Percentiles rank a stretch among this genome's conserved stretches.
Conservation (phyloP, 2,888 invertebrate species). For the Brenthis ino region DNA sequence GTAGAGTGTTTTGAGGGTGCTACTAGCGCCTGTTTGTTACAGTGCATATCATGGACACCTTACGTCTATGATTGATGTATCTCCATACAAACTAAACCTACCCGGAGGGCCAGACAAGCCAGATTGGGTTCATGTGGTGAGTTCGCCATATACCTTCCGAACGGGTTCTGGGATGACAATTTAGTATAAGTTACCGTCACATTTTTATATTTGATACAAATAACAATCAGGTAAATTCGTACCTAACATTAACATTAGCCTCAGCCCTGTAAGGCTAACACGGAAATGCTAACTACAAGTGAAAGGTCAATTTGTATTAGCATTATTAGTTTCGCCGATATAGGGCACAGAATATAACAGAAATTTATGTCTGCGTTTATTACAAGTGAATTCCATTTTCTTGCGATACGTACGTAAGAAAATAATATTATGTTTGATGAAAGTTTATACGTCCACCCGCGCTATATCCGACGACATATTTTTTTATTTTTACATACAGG, state of each 20-base stretch:
- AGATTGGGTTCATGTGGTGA: slow-evolving; percentile 94
- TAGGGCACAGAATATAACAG: slow-evolving; percentile 37
- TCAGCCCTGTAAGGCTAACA: neutral
- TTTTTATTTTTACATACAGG: slow-evolving; percentile 15
- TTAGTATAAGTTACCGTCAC: neutral
- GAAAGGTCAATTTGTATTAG: slow-evolving; percentile 19
- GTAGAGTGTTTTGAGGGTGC: slow-evolving; percentile 74
- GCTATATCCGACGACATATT: slow-evolving; percentile 24
- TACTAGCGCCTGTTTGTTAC: slow-evolving; percentile 83
- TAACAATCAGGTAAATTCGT: slow-evolving; percentile 2
- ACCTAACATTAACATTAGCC: neutral
- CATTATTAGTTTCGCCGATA: slow-evolving; percentile 28
- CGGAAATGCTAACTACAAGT: neutral
- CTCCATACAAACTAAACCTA: slow-evolving; percentile 98
- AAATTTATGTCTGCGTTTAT: slow-evolving; percentile 41
- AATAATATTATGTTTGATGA: slow-evolving; percentile 28
- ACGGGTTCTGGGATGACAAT: slow-evolving; percentile 31
- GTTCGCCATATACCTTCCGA: slow-evolving; percentile 63
- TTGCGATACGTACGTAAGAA: slow-evolving; percentile 31
- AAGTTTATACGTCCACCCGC: slow-evolving; percentile 32
- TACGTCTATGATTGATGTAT: slow-evolving; percentile 97
- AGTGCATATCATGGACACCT: slow-evolving; percentile 99
- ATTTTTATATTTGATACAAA: neutral
- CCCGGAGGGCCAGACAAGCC: slow-evolving; percentile 91
- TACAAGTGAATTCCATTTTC: slow-evolving; percentile 36